phyloP scores from a whole-genome alignment of 2,888 invertebrate species.

The Nematopogon swammerdamellus region DNA sequence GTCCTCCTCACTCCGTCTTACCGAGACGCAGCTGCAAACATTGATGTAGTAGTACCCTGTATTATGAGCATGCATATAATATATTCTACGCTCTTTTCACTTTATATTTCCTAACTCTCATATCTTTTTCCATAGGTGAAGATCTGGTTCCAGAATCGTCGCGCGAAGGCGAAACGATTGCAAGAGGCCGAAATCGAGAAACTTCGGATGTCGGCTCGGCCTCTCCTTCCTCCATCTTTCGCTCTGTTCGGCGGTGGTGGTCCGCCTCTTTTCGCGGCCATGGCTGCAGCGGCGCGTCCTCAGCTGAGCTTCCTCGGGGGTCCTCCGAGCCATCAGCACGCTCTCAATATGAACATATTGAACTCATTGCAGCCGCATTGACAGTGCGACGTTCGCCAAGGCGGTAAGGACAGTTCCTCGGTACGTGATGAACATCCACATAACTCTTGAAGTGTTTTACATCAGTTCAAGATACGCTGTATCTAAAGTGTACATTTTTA shows the following conservation, averaged over 20 bases:
- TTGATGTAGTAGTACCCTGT: constrained; percentile 37
- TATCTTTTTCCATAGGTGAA: constrained; percentile 61
- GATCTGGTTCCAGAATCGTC: constrained; percentile 90
- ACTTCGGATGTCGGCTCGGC: constrained; percentile 78
- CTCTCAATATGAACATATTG: constrained; percentile 53
- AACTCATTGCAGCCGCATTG: constrained; percentile 59
- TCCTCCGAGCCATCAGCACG: constrained; percentile 52
- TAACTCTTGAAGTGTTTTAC: too few relatives aligned
- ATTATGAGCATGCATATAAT: neutral
- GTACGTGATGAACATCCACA: too few relatives aligned
- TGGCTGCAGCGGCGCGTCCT: constrained; percentile 61
- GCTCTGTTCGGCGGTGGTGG: constrained; percentile 66
- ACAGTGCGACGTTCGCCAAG: constrained; percentile 16
- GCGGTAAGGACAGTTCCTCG: too few relatives aligned
- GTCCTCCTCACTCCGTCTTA: constrained; percentile 21
- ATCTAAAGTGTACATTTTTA: too few relatives aligned
- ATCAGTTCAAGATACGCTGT: too few relatives aligned
- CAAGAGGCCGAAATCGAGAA: constrained; percentile 96
- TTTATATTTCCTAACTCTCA: neutral
- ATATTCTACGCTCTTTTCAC: neutral
- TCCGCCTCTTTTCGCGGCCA: constrained; percentile 65
- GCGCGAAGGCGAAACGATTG: constrained; percentile 94
- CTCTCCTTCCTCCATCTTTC: constrained; percentile 71
- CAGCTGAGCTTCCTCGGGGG: constrained; percentile 58
- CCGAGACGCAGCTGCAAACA: constrained; percentile 81